A percentile compares a stretch with the other conserved stretches of the same genome.
phyloP scores from a whole-genome alignment of 2,888 invertebrate species.

The Plusia festucae region DNA sequence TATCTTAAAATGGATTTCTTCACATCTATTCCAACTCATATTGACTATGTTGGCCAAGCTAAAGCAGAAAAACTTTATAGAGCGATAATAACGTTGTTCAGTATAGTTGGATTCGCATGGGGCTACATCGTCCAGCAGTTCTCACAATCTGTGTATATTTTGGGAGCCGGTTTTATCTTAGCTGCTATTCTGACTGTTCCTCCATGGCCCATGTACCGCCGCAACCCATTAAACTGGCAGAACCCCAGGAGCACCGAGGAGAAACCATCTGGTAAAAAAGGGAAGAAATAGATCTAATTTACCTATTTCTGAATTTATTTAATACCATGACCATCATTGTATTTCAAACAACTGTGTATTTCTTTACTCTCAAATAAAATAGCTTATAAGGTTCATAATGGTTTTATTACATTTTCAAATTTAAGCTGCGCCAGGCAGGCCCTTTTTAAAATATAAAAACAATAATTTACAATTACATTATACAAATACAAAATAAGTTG shows the following conservation, averaged over 20 bases:
- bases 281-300: slow-evolving; percentile 76
- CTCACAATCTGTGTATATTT: slow-evolving; percentile 97
- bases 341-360: slow-evolving; percentile 40
- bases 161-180: slow-evolving; percentile 96
- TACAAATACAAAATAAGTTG: not conserved
- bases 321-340: slow-evolving; percentile 27
- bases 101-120: slow-evolving; percentile 96
- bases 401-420: slow-evolving; percentile 49
- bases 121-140: slow-evolving; percentile 98
- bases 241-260: slow-evolving; percentile 90
- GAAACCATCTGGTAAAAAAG: slow-evolving; percentile 86
- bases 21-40: slow-evolving; percentile 85
- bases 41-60: slow-evolving; percentile 96
- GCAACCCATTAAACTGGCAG: slow-evolving; percentile 97
- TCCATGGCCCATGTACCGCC: slow-evolving; percentile 98
- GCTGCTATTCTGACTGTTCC: slow-evolving; percentile 96
- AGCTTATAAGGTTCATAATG: slow-evolving; percentile 57
- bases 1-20: slow-evolving; percentile 82
- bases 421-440: slow-evolving; percentile 1
- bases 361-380: slow-evolving; percentile 63
- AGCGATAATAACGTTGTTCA: slow-evolving; percentile 96
- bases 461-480: not conserved
- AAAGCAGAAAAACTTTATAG: slow-evolving; percentile 96
- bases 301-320: slow-evolving; percentile 8
- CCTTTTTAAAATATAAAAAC: not conserved